Conservation (phyloP, 2,113 vertebrate species). For the Oceanodroma tethys region DNA sequence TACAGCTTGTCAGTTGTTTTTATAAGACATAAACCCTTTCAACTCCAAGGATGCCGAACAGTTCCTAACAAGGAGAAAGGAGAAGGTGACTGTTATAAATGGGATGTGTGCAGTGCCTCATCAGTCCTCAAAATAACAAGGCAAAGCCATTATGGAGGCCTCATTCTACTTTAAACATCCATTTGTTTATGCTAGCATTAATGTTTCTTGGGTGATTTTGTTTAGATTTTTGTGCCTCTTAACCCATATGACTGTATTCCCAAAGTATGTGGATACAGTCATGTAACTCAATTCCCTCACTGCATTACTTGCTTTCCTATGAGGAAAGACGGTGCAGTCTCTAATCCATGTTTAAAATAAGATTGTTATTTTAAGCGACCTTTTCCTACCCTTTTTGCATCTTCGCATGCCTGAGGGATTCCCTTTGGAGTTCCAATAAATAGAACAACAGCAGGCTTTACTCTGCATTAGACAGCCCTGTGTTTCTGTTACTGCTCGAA, state of each 20-base stretch:
- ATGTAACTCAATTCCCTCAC: not conserved
- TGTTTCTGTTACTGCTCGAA: not conserved
- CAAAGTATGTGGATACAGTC: not conserved
- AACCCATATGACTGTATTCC: not conserved
- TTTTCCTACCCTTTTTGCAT: not conserved
- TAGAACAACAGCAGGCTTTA: not conserved
- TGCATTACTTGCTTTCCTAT: not conserved
- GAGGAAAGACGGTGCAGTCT: not conserved
- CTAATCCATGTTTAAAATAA: conserved; percentile 36
- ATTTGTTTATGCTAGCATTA: conserved; percentile 1
- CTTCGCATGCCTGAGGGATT: conserved; percentile 53
- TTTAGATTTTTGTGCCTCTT: conserved; percentile 43
- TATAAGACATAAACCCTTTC: conserved; percentile 27
- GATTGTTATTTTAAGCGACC: conserved; percentile 27
- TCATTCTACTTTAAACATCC: conserved; percentile 63
- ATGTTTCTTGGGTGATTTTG: conserved; percentile 47
- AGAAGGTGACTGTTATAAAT: not conserved
- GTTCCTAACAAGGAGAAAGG: conserved; percentile 82
- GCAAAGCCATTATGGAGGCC: conserved; percentile 58
- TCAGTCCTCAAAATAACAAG: conserved; percentile 51
- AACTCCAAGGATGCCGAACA: conserved; percentile 60
- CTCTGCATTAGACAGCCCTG: not conserved
- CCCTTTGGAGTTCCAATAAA: conserved; percentile 39
- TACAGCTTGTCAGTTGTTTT: conserved; percentile 12
- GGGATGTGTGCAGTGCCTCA: conserved; percentile 56